Evolutionary conservation across 2,888 invertebrate genomes (phyloP).

Genomic region (Cryptosula pallasiana): DNA sequence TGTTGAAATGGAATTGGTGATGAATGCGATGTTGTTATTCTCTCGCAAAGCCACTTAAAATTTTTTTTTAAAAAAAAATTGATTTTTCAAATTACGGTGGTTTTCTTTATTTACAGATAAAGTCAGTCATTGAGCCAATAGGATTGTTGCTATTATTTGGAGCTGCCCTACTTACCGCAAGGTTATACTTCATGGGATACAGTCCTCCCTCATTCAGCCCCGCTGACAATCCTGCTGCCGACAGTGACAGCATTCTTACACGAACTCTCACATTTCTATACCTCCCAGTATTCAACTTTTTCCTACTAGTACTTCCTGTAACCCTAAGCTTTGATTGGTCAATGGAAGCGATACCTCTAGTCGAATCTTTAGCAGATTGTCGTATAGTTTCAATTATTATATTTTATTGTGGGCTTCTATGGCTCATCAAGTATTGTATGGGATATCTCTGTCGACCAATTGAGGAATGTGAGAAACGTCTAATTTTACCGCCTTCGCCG

Average conservation of each 20-base stretch:
- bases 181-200: conserved; percentile 68
- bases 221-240: conserved; percentile 93
- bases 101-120: neutral
- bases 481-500: neutral
- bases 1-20: too few species aligned
- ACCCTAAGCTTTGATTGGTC: conserved; percentile 97
- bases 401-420: conserved; percentile 62
- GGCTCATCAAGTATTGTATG: neutral
- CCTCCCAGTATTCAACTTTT: conserved; percentile 84
- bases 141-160: conserved; percentile 62
- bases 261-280: conserved; percentile 84
- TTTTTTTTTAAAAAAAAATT: too few species aligned
- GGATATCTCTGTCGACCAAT: neutral
- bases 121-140: conserved; percentile 44
- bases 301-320: conserved; percentile 77
- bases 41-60: too few species aligned
- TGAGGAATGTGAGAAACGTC: neutral
- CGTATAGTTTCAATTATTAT: conserved; percentile 71
- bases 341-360: conserved; percentile 89
- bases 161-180: conserved; percentile 66
- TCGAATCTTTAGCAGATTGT: conserved; percentile 70
- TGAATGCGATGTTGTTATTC: too few species aligned
- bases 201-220: conserved; percentile 78
- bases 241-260: conserved; percentile 72
- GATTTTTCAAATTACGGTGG: too few species aligned